Percentiles rank a stretch among this genome's conserved stretches.
Evolutionary conservation across 2,113 vertebrate species (phyloP).

Genomic region (Tupaia chinensis): DNA sequence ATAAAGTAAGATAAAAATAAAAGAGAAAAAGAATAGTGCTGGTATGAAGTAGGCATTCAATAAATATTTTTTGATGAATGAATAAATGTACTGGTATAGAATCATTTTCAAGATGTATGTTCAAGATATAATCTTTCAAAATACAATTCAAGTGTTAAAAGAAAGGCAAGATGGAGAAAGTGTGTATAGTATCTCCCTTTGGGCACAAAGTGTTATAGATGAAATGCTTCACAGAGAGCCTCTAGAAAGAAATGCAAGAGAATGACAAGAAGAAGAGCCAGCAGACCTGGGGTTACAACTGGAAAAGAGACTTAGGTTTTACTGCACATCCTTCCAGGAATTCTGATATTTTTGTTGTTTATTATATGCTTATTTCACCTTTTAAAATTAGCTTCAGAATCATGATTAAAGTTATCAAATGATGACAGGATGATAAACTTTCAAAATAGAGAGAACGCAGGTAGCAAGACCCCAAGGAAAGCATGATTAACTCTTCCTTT

Average conservation of each 20-base stretch:
- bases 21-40: not conserved
- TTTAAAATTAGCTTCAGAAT: not conserved
- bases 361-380: not conserved
- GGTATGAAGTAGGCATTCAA: not conserved
- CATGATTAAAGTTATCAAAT: not conserved
- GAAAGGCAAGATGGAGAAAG: not conserved
- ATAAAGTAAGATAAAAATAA: too few species aligned
- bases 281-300: not conserved
- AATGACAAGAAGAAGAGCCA: not conserved
- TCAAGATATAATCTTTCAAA: not conserved
- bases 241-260: not conserved
- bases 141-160: not conserved
- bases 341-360: not conserved
- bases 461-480: not conserved
- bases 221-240: not conserved
- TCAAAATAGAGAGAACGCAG: not conserved
- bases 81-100: not conserved
- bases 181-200: rapidly evolving
- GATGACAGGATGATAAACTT: not conserved
- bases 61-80: not conserved
- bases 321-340: not conserved
- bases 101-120: not conserved
- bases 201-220: rapidly evolving
- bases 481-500: not conserved
- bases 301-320: not conserved